Conservation (phyloP, 2,797 vertebrate species). For the Liparis tanakae region DNA sequence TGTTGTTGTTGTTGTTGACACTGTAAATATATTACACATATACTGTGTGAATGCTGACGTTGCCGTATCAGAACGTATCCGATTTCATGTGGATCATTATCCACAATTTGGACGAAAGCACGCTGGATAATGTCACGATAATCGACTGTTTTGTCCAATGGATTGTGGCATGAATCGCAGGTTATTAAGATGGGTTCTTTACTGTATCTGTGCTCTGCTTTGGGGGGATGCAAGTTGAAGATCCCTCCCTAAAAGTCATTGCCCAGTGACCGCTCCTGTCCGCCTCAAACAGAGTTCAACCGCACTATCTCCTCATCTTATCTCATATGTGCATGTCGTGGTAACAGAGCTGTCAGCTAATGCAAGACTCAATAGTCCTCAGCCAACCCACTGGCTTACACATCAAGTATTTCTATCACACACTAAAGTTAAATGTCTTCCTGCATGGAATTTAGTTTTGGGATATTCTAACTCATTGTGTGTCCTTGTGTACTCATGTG, state of each 20-base stretch:
- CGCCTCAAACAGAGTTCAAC: slow-evolving; percentile 8
- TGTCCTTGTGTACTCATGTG: slow-evolving; percentile 20
- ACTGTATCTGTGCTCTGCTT: slow-evolving; percentile 7
- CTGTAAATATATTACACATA: background rate
- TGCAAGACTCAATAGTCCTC: background rate
- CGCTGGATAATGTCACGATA: background rate
- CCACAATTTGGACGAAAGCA: background rate
- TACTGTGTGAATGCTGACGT: slow-evolving; percentile 16
- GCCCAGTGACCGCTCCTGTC: background rate
- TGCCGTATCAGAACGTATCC: background rate
- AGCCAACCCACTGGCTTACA: background rate
- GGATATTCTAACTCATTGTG: background rate
- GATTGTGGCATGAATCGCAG: background rate
- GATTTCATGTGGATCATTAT: background rate
- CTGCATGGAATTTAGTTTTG: slow-evolving; percentile 5
- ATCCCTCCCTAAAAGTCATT: background rate
- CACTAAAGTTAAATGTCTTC: background rate
- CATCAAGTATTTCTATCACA: background rate
- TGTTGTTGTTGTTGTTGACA: too few species aligned
- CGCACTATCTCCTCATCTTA: slow-evolving; percentile 12
- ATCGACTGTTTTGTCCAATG: background rate
- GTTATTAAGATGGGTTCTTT: background rate
- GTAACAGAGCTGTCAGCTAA: slow-evolving; percentile 12
- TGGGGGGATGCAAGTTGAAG: slow-evolving; percentile 7
- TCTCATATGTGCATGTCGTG: slow-evolving; percentile 22